phyloP scores from a whole-genome alignment of 2,888 invertebrate species.

The Orchesella flavescens region DNA sequence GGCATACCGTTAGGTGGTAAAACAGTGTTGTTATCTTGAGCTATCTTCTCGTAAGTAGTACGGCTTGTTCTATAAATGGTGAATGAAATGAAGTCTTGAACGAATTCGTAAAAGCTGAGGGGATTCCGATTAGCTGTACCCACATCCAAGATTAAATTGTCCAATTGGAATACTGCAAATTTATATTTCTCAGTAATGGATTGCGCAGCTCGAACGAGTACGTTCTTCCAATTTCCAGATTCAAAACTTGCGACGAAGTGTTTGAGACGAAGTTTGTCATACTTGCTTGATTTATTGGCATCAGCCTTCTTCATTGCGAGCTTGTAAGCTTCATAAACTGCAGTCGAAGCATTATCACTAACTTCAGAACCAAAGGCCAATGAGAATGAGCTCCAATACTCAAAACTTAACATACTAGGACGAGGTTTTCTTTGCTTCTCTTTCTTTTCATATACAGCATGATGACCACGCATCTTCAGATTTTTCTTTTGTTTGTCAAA shows the following conservation, averaged over 20 bases:
- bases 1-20: no score
- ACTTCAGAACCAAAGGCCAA: not conserved
- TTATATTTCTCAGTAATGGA: no score
- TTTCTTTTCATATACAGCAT: not conserved
- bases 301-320: not conserved
- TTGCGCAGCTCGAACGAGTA: not conserved
- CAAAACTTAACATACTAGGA: not conserved
- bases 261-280: not conserved
- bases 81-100: no score
- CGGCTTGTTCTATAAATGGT: no score
- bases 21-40: no score
- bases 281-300: not conserved
- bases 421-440: not conserved
- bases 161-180: no score
- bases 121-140: no score
- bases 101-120: no score
- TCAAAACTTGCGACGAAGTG: not conserved
- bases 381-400: not conserved
- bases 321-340: not conserved
- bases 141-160: no score
- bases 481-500: not conserved
- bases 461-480: not conserved
- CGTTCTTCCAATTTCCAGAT: not conserved
- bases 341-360: not conserved
- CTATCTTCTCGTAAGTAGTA: no score